These are phyloP conservation scores for Neomorphus geoffroyi DNA, from an alignment of 2,797 vertebrate species.

Conservation along the genomic window DNA sequence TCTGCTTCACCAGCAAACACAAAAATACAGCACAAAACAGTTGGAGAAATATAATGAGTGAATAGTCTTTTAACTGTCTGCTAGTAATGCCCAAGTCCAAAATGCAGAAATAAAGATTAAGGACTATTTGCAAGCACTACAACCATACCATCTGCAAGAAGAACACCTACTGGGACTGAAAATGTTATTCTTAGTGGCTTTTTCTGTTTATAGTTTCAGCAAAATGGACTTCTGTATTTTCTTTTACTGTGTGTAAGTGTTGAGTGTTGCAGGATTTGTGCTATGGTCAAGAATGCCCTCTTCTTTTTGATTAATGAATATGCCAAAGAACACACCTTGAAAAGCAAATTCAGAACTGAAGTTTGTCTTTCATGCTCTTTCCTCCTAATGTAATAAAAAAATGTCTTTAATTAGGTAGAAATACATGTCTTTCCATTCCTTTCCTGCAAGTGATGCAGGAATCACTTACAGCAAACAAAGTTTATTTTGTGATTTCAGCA, in stretches of 20 bases:
- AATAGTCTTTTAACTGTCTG: background rate
- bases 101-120: background rate
- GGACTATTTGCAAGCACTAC: background rate
- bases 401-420: background rate
- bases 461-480: background rate
- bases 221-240: background rate
- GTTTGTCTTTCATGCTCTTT: background rate
- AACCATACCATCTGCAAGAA: background rate
- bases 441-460: no score
- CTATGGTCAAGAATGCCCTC: fast-evolving
- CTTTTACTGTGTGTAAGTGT: background rate
- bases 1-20: background rate
- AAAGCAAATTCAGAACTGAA: background rate
- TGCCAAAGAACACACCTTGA: background rate
- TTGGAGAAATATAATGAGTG: background rate
- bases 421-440: background rate
- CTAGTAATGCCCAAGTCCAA: background rate
- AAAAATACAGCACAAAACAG: background rate
- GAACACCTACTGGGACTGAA: background rate
- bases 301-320: background rate
- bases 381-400: background rate
- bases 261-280: background rate
- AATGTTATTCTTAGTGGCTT: background rate
- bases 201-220: background rate
- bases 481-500: constrained; percentile 6